Evolutionary conservation across 2,888 invertebrate species (phyloP).

Genomic region (Stramonita haemastoma): DNA sequence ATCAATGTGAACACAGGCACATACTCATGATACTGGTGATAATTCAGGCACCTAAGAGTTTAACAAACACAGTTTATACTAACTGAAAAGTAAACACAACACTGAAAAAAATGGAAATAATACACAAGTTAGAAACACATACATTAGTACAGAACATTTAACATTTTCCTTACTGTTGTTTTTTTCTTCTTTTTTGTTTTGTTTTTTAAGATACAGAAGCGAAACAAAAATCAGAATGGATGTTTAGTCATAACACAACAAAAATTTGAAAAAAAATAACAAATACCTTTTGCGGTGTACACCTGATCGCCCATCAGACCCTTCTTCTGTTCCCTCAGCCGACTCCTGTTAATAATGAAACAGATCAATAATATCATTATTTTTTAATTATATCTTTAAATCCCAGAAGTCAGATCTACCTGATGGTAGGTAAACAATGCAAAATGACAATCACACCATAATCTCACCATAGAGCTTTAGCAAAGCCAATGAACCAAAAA

Average conservation of each 20-base stretch:
- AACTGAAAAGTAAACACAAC: neutral
- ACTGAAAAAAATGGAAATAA: neutral
- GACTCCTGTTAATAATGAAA: constrained; percentile 46
- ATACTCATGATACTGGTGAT: too few species aligned
- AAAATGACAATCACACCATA: too few species aligned
- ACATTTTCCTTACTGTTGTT: neutral
- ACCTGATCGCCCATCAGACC: constrained; percentile 46
- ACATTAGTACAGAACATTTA: neutral
- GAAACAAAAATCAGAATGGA: neutral
- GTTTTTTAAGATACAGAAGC: neutral
- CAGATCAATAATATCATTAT: neutral
- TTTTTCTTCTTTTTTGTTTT: too few species aligned
- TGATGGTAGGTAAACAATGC: too few species aligned
- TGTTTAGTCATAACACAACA: neutral
- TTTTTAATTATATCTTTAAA: too few species aligned
- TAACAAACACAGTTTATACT: too few species aligned
- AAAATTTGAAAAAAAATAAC: neutral
- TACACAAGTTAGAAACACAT: neutral
- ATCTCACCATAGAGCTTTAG: too few species aligned
- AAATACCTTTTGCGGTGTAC: constrained; percentile 54
- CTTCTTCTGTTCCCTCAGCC: constrained; percentile 49
- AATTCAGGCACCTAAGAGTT: too few species aligned
- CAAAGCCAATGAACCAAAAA: too few species aligned
- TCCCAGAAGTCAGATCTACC: too few species aligned
- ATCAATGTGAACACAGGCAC: too few species aligned